Conservation (phyloP, 1,140 invertebrate genomes). For the Rhynchophorus ferrugineus region DNA sequence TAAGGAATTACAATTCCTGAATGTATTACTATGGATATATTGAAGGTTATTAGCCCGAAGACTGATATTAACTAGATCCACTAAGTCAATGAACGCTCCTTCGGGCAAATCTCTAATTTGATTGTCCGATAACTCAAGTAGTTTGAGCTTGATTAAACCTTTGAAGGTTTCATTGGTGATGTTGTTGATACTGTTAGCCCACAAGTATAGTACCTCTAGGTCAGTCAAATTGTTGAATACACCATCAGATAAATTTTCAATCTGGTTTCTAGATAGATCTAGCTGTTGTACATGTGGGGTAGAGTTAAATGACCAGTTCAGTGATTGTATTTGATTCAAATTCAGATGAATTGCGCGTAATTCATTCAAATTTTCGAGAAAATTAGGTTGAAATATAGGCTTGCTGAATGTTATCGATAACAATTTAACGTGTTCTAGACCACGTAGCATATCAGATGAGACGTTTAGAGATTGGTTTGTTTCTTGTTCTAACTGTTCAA, state of each 20-base stretch:
- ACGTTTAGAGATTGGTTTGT: background rate
- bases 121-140: constrained; percentile 7
- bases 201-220: constrained; percentile 18
- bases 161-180: constrained; percentile 10
- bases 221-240: constrained; percentile 14
- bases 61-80: background rate
- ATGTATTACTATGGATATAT: background rate
- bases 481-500: background rate
- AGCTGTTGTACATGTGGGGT: background rate
- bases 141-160: background rate
- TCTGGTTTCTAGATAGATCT: background rate
- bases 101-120: background rate
- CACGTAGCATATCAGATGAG: background rate
- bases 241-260: constrained; percentile 7
- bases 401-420: background rate
- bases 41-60: constrained; percentile 7
- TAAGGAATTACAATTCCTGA: constrained; percentile 14
- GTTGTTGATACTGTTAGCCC: constrained; percentile 10
- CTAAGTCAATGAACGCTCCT: constrained; percentile 6
- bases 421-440: background rate
- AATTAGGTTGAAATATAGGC: background rate
- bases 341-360: background rate
- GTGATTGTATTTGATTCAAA: background rate
- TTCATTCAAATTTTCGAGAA: background rate
- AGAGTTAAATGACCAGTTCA: background rate